Base-by-base conservation (phyloP, 2,888 invertebrate genomes). In the Heteromurus nitidus region DNA sequence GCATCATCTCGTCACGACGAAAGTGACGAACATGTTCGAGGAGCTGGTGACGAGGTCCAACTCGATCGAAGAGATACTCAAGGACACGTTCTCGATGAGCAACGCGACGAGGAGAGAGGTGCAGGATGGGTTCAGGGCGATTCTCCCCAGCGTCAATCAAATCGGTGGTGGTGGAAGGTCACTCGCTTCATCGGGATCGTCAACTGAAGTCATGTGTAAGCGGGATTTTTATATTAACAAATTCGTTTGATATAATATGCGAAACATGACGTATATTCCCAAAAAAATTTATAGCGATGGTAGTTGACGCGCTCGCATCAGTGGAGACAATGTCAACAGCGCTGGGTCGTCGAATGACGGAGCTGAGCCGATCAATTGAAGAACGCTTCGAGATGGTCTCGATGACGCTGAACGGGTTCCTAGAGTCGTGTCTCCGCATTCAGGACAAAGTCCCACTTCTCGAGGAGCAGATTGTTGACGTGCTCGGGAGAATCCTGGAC, bases 401-500 rank as follows among this genome's bases (percentile, higher is more conserved):
- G 76, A 90, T 92, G 30, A 91, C 92, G 3, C 93, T 93, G 88
- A 92, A 92, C 85, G 90, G 91, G 70, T 93, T 93, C 88, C 90
- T 93, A 64, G 92, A 93, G 88, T 93, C 92, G 20, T 93, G 93
- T 88, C 92, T 93, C 85, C 89, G 92, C 30, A 91, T 93, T 55
- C 93, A 93, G 88, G 91, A 91, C 87, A 92, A 93, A 86, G 93
- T 93, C 87, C 91, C 93, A 0, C 90, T 91, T 80, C 88, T 91
- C 30, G 91, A 91, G 86, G 91, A 91, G 24, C 91, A 92, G 87
- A 92, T 93, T 31, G 91, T 92, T 24, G 90, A 91, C 79, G 91
- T 93, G 31, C 89, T 93, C 69, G 92, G 92, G 85, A 92, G 91
- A 89, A 89, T 93, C 53, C 90, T 93, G 47, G 92, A 92, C 87